Conservation (phyloP, 1,140 invertebrate genomes). For the Lepidostoma basale region DNA sequence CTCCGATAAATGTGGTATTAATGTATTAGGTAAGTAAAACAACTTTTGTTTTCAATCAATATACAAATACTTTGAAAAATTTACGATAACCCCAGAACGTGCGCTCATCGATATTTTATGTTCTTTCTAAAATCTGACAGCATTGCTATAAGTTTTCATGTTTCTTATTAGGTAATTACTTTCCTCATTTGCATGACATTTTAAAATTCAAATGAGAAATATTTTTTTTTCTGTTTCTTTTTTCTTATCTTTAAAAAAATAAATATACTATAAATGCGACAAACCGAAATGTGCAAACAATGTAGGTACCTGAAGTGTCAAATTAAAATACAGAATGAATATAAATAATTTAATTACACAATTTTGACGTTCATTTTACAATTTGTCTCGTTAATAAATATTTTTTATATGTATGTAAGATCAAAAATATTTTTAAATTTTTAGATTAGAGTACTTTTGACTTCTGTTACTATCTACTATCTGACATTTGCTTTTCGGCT, state of each 20-base stretch:
- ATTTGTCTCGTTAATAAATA: too few relatives aligned
- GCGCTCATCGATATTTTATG: slow-evolving; percentile 36
- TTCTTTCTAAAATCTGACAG: slow-evolving; percentile 29
- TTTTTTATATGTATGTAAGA: too few relatives aligned
- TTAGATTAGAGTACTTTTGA: too few relatives aligned
- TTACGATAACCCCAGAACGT: slow-evolving; percentile 15
- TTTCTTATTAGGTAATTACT: background rate
- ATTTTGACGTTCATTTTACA: too few relatives aligned
- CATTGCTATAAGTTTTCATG: slow-evolving; percentile 21
- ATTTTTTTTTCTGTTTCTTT: background rate
- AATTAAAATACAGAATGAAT: too few relatives aligned
- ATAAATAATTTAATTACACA: too few relatives aligned
- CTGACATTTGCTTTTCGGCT: too few relatives aligned
- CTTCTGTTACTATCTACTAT: too few relatives aligned
- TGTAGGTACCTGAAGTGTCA: slow-evolving; percentile 8
- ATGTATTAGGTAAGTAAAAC: slow-evolving; percentile 30
- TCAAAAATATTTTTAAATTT: too few relatives aligned
- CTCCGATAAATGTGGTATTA: slow-evolving; percentile 21
- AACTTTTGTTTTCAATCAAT: background rate
- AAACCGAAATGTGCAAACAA: slow-evolving; percentile 12
- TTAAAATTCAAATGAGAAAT: background rate
- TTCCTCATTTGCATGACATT: background rate
- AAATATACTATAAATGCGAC: background rate
- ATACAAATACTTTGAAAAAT: background rate
- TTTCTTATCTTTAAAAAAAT: background rate